These are phyloP conservation scores for Limosa lapponica DNA, from an alignment of 2,797 vertebrate genomes.

Conservation along the genomic window DNA sequence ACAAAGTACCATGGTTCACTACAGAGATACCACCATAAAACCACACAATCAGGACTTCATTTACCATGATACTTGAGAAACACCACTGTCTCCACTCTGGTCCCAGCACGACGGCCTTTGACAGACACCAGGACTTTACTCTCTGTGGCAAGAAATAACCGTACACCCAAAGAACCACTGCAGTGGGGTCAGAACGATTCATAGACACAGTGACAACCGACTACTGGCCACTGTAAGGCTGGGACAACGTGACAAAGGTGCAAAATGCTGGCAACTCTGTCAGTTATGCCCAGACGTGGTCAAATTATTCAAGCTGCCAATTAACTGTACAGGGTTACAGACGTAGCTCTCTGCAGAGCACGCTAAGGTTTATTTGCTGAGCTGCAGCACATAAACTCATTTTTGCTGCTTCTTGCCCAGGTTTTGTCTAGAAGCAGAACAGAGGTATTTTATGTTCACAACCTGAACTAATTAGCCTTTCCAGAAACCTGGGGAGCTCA, in stretches of 20 bases:
- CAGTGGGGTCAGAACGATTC: not conserved
- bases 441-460: not conserved
- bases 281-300: not conserved
- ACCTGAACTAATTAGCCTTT: not conserved
- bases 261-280: not conserved
- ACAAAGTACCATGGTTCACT: rapidly evolving
- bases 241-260: rapidly evolving
- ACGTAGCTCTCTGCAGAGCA: not conserved
- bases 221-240: not conserved
- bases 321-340: not conserved
- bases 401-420: not conserved
- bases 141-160: not conserved
- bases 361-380: not conserved
- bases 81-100: not conserved
- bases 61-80: not conserved
- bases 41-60: not conserved
- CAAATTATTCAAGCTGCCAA: not conserved
- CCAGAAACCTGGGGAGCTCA: not conserved
- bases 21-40: not conserved
- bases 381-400: not conserved
- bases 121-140: not conserved
- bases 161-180: not conserved
- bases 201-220: not conserved
- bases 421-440: not conserved
- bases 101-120: not conserved